Base-by-base conservation (phyloP, 2,797 vertebrate genomes). In the Dendrocincla fuliginosa region DNA sequence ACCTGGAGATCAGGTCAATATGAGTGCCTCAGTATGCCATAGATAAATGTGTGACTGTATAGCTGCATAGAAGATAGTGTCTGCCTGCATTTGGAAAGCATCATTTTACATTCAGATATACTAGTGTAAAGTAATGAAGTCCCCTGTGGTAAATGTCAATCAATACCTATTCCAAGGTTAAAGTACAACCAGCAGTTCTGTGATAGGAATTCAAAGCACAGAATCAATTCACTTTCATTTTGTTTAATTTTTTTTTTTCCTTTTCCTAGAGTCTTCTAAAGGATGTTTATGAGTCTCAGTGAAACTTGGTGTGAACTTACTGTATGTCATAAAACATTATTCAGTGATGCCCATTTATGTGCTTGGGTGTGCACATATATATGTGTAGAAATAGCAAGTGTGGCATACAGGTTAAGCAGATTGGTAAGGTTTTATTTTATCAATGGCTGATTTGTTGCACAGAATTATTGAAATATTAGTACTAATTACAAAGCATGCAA, bases 121-220 rank as follows among this genome's bases (percentile, higher is more conserved):
- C 65, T 18, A 47, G 53, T 65, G 65, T n/a, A 64, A 92, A 71
- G 64, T 92, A 93, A 94, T 93, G 82, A 93, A 96, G 84, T 94
- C 76, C 37, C 76, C 50, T 63, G 87, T 59, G 69, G 91, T 91
- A 89, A 92, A 88, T 92, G 84, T 71, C 93, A 95, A 85, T 97
- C 93, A 90, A 96, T 95, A 96, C 42, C 87, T 81, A 65, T 94
- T 95, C 53, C 92, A 96, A 94, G 82, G 89, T 96, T 91, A 93
- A 96, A 92, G 83, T 78, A 92, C 65, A 79, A 81, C 76, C 33
- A 85, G 57, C 42, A 59, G 32, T 93, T 92, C 76, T 94, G 84
- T 87, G 82, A 86, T 67, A 84, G 47, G 84, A 93, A 95, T 91
- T 89, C 82, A 95, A 94, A 95, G 55, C 69, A 84, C 47, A 87